These are phyloP conservation scores for Clanis bilineata DNA, from an alignment of 2,888 invertebrate genomes.

Conservation along the genomic window DNA sequence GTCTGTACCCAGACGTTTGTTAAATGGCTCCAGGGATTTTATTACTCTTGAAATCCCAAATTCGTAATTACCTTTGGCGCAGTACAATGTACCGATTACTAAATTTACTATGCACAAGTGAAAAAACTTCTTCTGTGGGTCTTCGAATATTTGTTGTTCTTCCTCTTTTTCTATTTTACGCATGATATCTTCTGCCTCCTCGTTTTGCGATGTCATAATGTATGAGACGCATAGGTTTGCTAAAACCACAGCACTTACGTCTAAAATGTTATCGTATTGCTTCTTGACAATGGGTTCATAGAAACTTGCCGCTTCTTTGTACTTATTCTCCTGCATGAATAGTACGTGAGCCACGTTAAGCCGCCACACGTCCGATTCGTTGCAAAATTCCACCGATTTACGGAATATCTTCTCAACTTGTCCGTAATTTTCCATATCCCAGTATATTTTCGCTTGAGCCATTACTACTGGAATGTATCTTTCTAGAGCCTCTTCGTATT, in stretches of 20 bases:
- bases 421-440: constrained; percentile 97
- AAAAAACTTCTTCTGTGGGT: constrained; percentile 95
- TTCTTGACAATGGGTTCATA: constrained; percentile 99
- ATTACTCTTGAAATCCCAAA: constrained; percentile 99
- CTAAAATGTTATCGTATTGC: constrained; percentile 95
- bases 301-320: constrained; percentile 98
- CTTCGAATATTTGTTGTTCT: constrained; percentile 94
- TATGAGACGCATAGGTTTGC: constrained; percentile 99
- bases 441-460: constrained; percentile 99
- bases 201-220: constrained; percentile 99
- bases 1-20: constrained; percentile 97
- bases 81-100: constrained; percentile 98
- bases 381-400: constrained; percentile 98
- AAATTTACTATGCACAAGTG: constrained; percentile 99
- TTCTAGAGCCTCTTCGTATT: constrained; percentile 95
- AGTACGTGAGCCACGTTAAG: constrained; percentile 99
- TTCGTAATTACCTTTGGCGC: constrained; percentile 99
- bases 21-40: constrained; percentile 96
- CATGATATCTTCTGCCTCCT: constrained; percentile 99
- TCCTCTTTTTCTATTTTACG: constrained; percentile 99
- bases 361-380: constrained; percentile 98
- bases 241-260: constrained; percentile 97
- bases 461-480: constrained; percentile 98
- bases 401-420: constrained; percentile 98
- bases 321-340: constrained; percentile 99